phyloP scores from a whole-genome alignment of 2,113 vertebrate species.

The Rhizomys pruinosus region DNA sequence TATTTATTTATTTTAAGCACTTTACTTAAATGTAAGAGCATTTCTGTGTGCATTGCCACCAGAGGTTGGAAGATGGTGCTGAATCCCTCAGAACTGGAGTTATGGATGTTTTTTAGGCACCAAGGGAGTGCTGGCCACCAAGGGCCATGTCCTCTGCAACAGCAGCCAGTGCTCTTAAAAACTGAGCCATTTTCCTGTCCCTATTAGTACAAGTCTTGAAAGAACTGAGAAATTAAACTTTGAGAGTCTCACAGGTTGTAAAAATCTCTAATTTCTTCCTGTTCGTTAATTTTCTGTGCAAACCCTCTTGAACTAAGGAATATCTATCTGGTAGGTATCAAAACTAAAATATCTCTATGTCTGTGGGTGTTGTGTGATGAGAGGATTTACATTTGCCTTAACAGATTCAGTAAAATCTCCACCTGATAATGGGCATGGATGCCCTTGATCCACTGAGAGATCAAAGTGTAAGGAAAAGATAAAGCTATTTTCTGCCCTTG shows the following conservation, averaged over 20 bases:
- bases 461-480: background rate
- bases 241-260: background rate
- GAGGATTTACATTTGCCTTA: background rate
- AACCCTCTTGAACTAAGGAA: background rate
- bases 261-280: background rate
- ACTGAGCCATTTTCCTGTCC: no score
- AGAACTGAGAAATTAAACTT: background rate
- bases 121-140: no score
- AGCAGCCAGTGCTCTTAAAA: no score
- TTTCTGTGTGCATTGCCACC: no score
- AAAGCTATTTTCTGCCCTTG: background rate
- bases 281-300: background rate
- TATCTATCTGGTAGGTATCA: background rate
- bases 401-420: background rate
- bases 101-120: no score
- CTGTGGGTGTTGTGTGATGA: background rate
- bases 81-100: no score
- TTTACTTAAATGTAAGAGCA: no score
- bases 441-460: background rate
- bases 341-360: background rate
- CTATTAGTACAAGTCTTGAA: background rate
- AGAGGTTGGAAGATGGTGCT: no score
- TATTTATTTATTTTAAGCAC: no score
- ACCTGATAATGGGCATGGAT: no score
- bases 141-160: no score